These are phyloP conservation scores for Cremastinae sp. DNA, from an alignment of 2,888 invertebrate species.

Conservation along the genomic window DNA sequence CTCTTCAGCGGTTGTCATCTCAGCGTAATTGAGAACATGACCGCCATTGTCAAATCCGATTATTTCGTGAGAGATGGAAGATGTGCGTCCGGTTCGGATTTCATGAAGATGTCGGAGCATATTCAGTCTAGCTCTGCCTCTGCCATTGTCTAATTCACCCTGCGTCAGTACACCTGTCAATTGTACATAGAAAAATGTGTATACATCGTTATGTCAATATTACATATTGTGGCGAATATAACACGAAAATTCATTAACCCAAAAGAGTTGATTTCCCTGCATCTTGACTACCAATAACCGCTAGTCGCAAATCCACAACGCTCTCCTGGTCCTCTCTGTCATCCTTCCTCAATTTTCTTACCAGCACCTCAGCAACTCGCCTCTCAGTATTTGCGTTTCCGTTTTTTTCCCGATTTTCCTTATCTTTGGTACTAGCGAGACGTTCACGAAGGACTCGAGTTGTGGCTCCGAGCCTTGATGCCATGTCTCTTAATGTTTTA, in stretches of 20 bases:
- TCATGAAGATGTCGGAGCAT: conserved; percentile 98
- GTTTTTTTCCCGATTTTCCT: conserved; percentile 67
- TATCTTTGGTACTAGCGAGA: conserved; percentile 78
- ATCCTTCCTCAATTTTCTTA: conserved; percentile 86
- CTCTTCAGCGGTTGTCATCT: conserved; percentile 94
- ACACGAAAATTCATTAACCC: conserved; percentile 65
- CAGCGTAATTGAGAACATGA: conserved; percentile 92
- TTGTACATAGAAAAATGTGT: background rate
- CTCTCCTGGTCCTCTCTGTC: conserved; percentile 89
- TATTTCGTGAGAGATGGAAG: conserved; percentile 97
- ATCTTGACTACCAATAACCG: conserved; percentile 97
- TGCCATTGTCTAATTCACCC: conserved; percentile 96
- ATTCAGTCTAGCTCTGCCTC: conserved; percentile 96
- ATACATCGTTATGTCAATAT: background rate
- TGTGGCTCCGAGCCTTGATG: conserved; percentile 91
- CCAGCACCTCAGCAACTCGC: conserved; percentile 92
- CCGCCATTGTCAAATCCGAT: conserved; percentile 95
- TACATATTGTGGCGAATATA: background rate
- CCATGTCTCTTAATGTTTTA: conserved; percentile 93
- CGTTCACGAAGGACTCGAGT: conserved; percentile 88
- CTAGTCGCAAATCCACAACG: conserved; percentile 91
- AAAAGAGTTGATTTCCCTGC: conserved; percentile 98
- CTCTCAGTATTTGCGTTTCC: conserved; percentile 78
- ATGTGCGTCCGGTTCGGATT: conserved; percentile 95
- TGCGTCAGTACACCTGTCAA: conserved; percentile 93